A percentile compares a stretch with the other conserved stretches of the same genome.
These are phyloP conservation scores for Macroglossus sobrinus DNA, from an alignment of 2,113 vertebrate genomes.

Conservation along the genomic window DNA sequence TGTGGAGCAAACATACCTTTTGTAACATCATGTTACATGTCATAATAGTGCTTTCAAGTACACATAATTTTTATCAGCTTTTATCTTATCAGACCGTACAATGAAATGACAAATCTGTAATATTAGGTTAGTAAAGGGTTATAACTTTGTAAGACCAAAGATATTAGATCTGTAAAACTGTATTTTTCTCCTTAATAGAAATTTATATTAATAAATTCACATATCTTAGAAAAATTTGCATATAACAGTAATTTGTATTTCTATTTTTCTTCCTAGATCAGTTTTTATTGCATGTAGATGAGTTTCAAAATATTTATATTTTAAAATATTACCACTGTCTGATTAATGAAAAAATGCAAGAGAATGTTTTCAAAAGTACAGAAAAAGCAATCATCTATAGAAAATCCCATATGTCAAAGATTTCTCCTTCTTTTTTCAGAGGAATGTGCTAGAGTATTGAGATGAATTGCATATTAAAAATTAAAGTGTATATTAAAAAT, in stretches of 20 bases:
- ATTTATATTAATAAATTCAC: background rate
- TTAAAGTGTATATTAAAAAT: background rate
- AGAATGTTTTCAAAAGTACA: background rate
- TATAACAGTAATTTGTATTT: background rate
- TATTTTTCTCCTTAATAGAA: background rate
- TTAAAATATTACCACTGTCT: background rate
- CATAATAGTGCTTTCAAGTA: background rate
- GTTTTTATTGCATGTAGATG: background rate
- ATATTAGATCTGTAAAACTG: background rate
- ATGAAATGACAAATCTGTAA: background rate
- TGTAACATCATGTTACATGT: background rate
- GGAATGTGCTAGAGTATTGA: background rate
- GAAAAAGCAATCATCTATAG: background rate
- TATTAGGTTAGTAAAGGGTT: background rate
- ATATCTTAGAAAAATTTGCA: background rate
- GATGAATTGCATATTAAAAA: background rate
- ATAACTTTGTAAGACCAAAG: background rate
- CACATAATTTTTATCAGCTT: background rate
- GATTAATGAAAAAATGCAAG: background rate
- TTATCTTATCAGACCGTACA: background rate
- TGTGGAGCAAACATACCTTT: background rate
- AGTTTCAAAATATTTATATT: background rate
- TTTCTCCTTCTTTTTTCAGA: background rate
- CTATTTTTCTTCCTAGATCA: background rate
- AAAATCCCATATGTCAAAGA: background rate